phyloP scores from a whole-genome alignment of 2,113 vertebrate genomes.

The Ancistrus triradiatus region DNA sequence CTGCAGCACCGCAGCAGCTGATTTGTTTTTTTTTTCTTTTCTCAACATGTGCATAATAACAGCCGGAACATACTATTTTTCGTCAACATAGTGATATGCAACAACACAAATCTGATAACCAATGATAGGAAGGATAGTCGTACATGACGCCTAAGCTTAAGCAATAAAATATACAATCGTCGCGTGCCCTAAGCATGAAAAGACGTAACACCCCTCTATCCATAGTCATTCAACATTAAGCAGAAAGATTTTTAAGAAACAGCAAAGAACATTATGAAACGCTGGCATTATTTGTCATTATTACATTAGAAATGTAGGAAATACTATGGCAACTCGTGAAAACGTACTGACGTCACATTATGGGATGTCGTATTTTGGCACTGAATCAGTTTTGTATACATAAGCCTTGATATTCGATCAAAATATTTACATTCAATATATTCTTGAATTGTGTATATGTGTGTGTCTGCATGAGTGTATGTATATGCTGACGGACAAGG shows the following conservation, averaged over 20 bases:
- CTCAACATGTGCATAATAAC: neutral
- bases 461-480: conserved; percentile 18
- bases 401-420: conserved; percentile 68
- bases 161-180: conserved; percentile 78
- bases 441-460: conserved; percentile 46
- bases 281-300: conserved; percentile 59
- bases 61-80: conserved; percentile 47
- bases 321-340: conserved; percentile 70
- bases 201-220: conserved; percentile 68
- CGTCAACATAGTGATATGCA: conserved; percentile 70
- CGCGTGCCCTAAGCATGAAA: conserved; percentile 72
- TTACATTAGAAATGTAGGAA: conserved; percentile 46
- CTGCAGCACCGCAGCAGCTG: conserved; percentile 73
- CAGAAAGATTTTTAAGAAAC: conserved; percentile 62
- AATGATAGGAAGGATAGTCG: conserved; percentile 64
- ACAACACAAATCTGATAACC: conserved; percentile 76
- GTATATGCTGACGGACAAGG: conserved; percentile 14
- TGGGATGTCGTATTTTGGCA: conserved; percentile 74
- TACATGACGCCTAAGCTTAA: conserved; percentile 68
- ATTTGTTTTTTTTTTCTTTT: conserved; percentile 59
- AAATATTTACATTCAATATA: conserved; percentile 76
- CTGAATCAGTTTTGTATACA: conserved; percentile 63
- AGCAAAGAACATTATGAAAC: conserved; percentile 67
- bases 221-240: conserved; percentile 58
- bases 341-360: conserved; percentile 67